These are phyloP conservation scores for Limnephilus auricula DNA, from an alignment of 2,888 invertebrate species.

Conservation along the genomic window DNA sequence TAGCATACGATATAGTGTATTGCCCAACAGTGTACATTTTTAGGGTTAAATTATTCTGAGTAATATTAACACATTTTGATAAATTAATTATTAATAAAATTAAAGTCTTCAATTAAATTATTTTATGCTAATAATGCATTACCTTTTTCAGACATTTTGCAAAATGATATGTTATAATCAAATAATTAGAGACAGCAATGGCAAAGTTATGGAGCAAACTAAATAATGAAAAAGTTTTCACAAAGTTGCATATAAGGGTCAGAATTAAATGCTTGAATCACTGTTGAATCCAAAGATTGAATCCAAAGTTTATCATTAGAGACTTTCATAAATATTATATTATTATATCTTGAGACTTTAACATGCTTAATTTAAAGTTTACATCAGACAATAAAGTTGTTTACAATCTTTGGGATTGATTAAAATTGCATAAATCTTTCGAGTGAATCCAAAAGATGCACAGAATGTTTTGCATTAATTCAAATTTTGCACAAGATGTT, in stretches of 20 bases:
- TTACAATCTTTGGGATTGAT: too few species aligned
- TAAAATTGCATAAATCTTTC: too few species aligned
- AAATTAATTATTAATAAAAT: slow-evolving; percentile 8
- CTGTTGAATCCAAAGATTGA: background rate
- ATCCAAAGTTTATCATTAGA: background rate
- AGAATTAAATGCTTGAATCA: background rate
- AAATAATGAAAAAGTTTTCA: background rate
- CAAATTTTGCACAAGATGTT: too few species aligned
- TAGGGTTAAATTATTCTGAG: slow-evolving; percentile 19
- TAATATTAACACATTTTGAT: slow-evolving; percentile 6
- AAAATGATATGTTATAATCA: slow-evolving; percentile 23
- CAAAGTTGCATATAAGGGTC: background rate
- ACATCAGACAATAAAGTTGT: background rate
- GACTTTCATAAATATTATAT: background rate
- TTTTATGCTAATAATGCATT: background rate
- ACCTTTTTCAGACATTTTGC: slow-evolving; percentile 12
- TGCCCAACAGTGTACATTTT: slow-evolving; percentile 32
- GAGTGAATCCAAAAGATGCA: too few species aligned
- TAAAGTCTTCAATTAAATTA: slow-evolving; percentile 14
- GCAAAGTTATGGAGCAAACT: background rate
- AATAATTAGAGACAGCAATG: background rate
- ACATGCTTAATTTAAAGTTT: background rate
- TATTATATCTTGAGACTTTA: background rate
- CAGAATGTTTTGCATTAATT: too few species aligned
- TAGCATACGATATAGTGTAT: slow-evolving; percentile 29